A percentile compares a stretch with the other conserved stretches of the same genome.
Evolutionary conservation across 1,140 invertebrate genomes (phyloP).

Genomic region (Drosophila navojoa): DNA sequence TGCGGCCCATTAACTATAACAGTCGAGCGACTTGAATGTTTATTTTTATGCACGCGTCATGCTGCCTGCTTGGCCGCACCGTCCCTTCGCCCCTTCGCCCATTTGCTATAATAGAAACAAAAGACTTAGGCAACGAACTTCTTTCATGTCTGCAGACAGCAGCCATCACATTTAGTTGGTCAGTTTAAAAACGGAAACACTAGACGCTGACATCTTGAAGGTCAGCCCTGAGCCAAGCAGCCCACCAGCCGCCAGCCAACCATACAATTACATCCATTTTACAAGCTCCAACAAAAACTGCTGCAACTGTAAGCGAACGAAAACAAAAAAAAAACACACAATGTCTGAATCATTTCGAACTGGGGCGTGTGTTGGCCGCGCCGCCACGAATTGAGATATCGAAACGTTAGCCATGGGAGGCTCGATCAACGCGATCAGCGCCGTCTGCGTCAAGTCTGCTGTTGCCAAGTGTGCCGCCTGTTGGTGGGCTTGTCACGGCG

Average conservation of each 20-base stretch:
- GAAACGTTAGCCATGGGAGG: slow-evolving; percentile 21
- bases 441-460: slow-evolving; percentile 27
- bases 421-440: background rate
- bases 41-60: slow-evolving; percentile 62
- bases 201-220: slow-evolving; percentile 41
- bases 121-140: slow-evolving; percentile 79
- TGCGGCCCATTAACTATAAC: slow-evolving; percentile 51
- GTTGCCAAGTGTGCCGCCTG: slow-evolving; percentile 14
- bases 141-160: slow-evolving; percentile 20
- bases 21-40: slow-evolving; percentile 36
- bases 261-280: slow-evolving; percentile 34
- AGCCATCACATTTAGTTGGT: slow-evolving; percentile 5
- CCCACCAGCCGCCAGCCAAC: slow-evolving; percentile 1
- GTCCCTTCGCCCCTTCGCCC: too few relatives aligned
- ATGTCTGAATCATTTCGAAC: slow-evolving; percentile 32
- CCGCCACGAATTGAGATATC: slow-evolving; percentile 10
- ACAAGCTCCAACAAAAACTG: slow-evolving; percentile 22
- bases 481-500: slow-evolving; percentile 69
- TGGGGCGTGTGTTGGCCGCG: slow-evolving; percentile 27
- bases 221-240: slow-evolving; percentile 10
- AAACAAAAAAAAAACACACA: background rate
- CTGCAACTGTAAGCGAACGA: slow-evolving; percentile 20
- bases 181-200: slow-evolving; percentile 14
- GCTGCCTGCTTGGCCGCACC: slow-evolving; percentile 10
- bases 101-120: slow-evolving; percentile 39